Conservation (phyloP, 2,113 vertebrate genomes). For the Pseudopodoces humilis region DNA sequence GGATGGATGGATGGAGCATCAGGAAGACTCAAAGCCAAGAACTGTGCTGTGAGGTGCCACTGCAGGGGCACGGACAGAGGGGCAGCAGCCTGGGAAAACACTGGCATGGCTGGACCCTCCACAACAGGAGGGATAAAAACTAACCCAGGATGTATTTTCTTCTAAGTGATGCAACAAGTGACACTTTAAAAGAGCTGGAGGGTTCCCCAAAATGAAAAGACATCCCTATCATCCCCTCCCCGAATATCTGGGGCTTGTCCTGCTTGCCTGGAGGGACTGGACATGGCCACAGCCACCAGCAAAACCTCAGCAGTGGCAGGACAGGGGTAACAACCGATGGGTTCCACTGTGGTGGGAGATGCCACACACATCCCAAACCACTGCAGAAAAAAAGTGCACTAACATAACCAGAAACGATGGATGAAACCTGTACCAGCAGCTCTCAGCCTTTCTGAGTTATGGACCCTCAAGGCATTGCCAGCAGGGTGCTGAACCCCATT, state of each 20-base stretch:
- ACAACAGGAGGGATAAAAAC: neutral
- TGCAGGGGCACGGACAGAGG: neutral
- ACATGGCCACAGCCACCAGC: neutral
- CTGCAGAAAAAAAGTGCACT: slow-evolving; percentile 45
- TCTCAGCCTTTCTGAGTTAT: neutral
- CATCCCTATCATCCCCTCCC: neutral
- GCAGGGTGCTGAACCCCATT: accelerated
- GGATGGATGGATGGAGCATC: neutral
- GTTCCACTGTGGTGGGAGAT: slow-evolving; percentile 9
- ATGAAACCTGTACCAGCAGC: neutral
- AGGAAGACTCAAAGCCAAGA: slow-evolving; percentile 38
- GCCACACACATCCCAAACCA: neutral
- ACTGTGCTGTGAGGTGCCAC: neutral
- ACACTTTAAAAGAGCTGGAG: neutral
- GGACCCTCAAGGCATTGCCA: neutral
- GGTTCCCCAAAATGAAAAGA: neutral
- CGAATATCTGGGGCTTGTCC: neutral
- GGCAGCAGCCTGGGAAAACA: neutral
- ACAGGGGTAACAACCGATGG: neutral
- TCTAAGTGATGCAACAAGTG: neutral
- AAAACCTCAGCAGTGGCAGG: neutral
- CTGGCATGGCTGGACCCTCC: neutral
- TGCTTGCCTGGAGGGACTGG: neutral
- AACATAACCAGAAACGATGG: slow-evolving; percentile 6
- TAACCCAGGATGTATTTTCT: neutral